These are phyloP conservation scores for Drosophila pandora DNA, from an alignment of 1,140 invertebrate species.

Conservation along the genomic window DNA sequence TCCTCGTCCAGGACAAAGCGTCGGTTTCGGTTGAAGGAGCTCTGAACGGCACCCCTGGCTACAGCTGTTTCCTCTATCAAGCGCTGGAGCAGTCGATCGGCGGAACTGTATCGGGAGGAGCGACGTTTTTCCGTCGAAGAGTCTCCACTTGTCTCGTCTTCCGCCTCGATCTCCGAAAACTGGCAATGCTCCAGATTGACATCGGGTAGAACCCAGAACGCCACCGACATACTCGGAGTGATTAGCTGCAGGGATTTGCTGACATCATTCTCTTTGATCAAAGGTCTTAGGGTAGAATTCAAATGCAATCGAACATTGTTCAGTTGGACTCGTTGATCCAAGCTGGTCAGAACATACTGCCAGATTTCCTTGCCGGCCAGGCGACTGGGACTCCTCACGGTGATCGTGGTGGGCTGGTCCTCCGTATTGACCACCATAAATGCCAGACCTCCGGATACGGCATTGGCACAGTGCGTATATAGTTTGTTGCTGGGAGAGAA, in stretches of 20 bases:
- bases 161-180: slow-evolving; percentile 66
- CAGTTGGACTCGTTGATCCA: slow-evolving; percentile 54
- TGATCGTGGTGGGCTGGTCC: slow-evolving; percentile 61
- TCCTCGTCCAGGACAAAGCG: slow-evolving; percentile 67
- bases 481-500: slow-evolving; percentile 68
- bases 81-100: slow-evolving; percentile 70
- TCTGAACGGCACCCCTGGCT: slow-evolving; percentile 43
- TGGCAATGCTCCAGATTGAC: slow-evolving; percentile 78
- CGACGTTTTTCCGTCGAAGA: slow-evolving; percentile 24
- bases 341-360: slow-evolving; percentile 67
- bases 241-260: slow-evolving; percentile 59
- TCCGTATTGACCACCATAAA: slow-evolving; percentile 81
- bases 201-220: slow-evolving; percentile 75
- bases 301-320: slow-evolving; percentile 62
- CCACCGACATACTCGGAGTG: slow-evolving; percentile 73
- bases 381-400: slow-evolving; percentile 57
- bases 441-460: slow-evolving; percentile 69
- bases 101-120: slow-evolving; percentile 59
- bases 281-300: slow-evolving; percentile 64
- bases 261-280: slow-evolving; percentile 56
- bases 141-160: slow-evolving; percentile 39
- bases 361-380: slow-evolving; percentile 67
- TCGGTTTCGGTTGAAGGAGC: slow-evolving; percentile 50
- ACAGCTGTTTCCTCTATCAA: slow-evolving; percentile 76
- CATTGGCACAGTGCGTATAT: slow-evolving; percentile 78